Conservation (phyloP, 2,797 vertebrate genomes). For the Anniella stebbinsi region DNA sequence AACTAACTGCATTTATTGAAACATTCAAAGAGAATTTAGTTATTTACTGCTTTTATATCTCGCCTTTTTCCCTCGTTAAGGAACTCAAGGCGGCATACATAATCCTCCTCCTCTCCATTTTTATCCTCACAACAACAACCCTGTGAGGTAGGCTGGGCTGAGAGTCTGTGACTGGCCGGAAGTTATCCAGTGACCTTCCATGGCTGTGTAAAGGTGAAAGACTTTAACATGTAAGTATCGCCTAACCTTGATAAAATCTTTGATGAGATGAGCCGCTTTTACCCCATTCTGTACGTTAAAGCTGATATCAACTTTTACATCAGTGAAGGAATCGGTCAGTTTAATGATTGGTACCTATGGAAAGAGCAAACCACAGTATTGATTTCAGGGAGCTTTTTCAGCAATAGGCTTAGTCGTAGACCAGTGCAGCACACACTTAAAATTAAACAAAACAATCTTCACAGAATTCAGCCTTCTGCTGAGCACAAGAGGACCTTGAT, state of each 20-base stretch:
- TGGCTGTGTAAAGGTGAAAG: background rate
- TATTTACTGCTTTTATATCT: too few species aligned
- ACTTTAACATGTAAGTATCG: background rate
- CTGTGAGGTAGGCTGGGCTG: too few species aligned
- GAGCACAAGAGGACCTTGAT: background rate
- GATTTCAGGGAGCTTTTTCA: background rate
- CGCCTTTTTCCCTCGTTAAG: too few species aligned
- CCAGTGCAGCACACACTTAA: background rate
- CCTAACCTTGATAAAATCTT: conserved; percentile 96
- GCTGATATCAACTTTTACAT: conserved; percentile 99
- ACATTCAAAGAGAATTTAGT: too few species aligned
- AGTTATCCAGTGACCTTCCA: too few species aligned
- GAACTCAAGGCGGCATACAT: too few species aligned
- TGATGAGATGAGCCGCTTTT: conserved; percentile 95
- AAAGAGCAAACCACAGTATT: conserved; percentile 58
- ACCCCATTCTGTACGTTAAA: conserved; percentile 98
- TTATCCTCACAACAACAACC: too few species aligned
- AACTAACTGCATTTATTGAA: too few species aligned
- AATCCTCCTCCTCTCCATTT: too few species aligned
- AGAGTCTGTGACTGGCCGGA: too few species aligned
- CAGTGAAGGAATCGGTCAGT: conserved; percentile 94
- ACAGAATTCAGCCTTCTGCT: background rate
- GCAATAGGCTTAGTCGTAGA: background rate
- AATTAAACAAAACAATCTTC: conserved; percentile 18
- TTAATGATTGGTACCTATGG: conserved; percentile 98